Evolutionary conservation across 2,888 invertebrate genomes (phyloP), one percentile per base, ranked within the genome.

Genomic region (Cheilosia vulpina): DNA sequence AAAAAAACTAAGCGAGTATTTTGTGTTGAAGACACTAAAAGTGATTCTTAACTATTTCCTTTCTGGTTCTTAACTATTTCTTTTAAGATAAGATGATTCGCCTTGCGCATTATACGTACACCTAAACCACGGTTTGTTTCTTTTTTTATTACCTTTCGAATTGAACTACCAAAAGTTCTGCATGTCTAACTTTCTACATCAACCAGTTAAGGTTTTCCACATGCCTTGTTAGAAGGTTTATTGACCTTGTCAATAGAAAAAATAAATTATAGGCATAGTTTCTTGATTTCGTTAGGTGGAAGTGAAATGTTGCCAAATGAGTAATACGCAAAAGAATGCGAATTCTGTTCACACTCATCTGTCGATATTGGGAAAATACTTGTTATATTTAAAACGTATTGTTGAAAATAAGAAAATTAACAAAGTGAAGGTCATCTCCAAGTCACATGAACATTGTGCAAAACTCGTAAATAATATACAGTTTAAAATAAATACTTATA

Each of bases 111-210:
- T 13, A 13, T n/a, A n/a, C n/a, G n/a, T n/a, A n/a, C 38, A 38
- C 38, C 38, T 38, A 13, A 38, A 34, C 34, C 11, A 34, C 11
- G 6, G 45, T 45, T 4, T 45, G 4, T 47, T 6, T 43, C 27
- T 45, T 3, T n/a, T 21, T 66, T 38, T 21, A 34, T 6, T 38
- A 17, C 13, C 58, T 38, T 41, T 38, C 4, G 5, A 9, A 43
- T 31, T 2, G 31, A 31, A 5, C 24, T 60, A 41, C 50, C 60
- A 60, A 60, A 52, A 68, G 58, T 52, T 41, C 53, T 34, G 43
- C 45, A 73, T 38, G 52, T 31, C n/a, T 50, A 45, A 58, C 65
- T 66, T 71, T 78, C 77, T 55, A 78, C 52, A 45, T 38, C 38
- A 77, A 17, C 47, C 47, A 62, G 69, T 77, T 62, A 24, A 38